These are phyloP conservation scores for Dione vanillae DNA, from an alignment of 2,888 invertebrate genomes.

Conservation along the genomic window DNA sequence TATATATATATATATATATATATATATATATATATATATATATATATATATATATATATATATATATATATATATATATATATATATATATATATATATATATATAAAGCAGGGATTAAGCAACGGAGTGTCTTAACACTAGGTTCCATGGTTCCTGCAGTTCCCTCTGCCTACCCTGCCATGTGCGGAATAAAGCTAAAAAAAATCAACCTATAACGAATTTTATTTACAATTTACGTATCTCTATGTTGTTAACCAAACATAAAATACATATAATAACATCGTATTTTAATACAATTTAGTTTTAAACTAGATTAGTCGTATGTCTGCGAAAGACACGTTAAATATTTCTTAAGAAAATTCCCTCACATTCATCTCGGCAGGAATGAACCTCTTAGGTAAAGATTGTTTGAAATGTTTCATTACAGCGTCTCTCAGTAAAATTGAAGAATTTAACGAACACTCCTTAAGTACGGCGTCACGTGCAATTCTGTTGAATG, in stretches of 20 bases:
- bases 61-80: too few relatives aligned
- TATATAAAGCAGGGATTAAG: too few relatives aligned
- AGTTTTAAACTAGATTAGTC: slow-evolving; percentile 7
- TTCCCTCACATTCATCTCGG: slow-evolving; percentile 58
- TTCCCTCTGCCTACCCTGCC: too few relatives aligned
- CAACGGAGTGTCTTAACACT: too few relatives aligned
- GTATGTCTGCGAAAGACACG: slow-evolving; percentile 42
- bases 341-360: slow-evolving; percentile 59
- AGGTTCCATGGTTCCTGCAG: too few relatives aligned
- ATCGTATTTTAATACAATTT: neutral
- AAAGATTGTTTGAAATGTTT: slow-evolving; percentile 51
- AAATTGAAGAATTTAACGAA: slow-evolving; percentile 46
- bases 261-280: neutral
- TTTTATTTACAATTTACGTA: too few relatives aligned
- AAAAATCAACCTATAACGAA: too few relatives aligned
- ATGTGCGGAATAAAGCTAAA: too few relatives aligned
- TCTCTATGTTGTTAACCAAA: neutral
- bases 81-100: too few relatives aligned
- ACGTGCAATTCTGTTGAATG: slow-evolving; percentile 38
- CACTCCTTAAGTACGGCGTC: slow-evolving; percentile 34
- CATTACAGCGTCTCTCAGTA: slow-evolving; percentile 51
- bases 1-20: too few relatives aligned
- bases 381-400: slow-evolving; percentile 50
- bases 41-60: too few relatives aligned
- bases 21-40: too few relatives aligned